A percentile compares a stretch with the other conserved stretches of the same genome.
phyloP scores from a whole-genome alignment of 2,888 invertebrate species.

The Helicoverpa assulta region DNA sequence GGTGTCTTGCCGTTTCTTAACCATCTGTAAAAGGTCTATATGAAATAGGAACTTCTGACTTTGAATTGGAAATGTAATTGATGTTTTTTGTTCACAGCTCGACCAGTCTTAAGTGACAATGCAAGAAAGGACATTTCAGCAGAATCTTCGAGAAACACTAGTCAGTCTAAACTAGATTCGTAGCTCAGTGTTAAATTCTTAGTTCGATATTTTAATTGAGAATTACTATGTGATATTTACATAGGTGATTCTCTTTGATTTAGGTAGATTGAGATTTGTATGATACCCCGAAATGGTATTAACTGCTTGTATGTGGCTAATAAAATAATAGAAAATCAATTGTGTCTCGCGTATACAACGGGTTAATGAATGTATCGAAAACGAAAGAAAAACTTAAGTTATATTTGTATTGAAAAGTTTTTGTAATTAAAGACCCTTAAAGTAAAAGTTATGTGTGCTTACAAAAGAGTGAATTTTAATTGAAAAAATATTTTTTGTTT shows the following conservation, averaged over 20 bases:
- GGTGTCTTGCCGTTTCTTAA: too few species aligned
- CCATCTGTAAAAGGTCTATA: too few species aligned
- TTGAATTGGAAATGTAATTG: too few species aligned
- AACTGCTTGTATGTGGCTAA: too few species aligned
- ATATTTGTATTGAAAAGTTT: background rate
- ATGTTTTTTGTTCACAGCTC: slow-evolving; percentile 72
- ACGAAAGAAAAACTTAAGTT: background rate
- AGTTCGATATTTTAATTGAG: slow-evolving; percentile 20
- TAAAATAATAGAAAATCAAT: too few species aligned
- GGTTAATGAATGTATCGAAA: background rate
- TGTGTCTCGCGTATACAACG: too few species aligned
- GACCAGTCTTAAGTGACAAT: slow-evolving; percentile 81
- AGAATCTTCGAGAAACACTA: slow-evolving; percentile 82
- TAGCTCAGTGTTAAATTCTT: slow-evolving; percentile 66
- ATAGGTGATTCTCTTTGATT: slow-evolving; percentile 33
- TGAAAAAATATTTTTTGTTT: background rate
- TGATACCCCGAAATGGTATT: background rate
- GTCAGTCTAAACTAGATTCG: slow-evolving; percentile 85
- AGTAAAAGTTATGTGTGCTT: background rate
- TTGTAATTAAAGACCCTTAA: background rate
- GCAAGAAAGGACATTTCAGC: slow-evolving; percentile 71
- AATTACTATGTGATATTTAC: slow-evolving; percentile 59
- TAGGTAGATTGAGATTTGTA: slow-evolving; percentile 5
- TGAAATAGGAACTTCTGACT: too few species aligned
- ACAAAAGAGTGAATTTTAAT: background rate